A percentile compares a stretch with the other conserved stretches of the same genome.
These are phyloP conservation scores for Varecia variegata DNA, from an alignment of 2,797 vertebrate species.

Conservation along the genomic window DNA sequence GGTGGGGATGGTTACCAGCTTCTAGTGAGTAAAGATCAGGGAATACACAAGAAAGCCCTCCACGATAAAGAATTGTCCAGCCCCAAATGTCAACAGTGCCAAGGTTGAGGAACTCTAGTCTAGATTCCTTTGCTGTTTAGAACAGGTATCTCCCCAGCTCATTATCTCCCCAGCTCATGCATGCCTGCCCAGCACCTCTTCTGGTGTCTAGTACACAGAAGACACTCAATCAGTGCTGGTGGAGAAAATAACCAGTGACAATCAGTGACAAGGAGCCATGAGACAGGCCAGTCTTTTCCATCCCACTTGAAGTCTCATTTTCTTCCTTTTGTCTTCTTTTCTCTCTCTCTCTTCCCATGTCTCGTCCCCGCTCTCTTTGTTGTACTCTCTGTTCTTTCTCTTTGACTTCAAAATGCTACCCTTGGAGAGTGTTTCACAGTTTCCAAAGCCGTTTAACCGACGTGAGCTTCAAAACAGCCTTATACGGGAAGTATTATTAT, in stretches of 20 bases:
- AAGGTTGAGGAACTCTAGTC: neutral
- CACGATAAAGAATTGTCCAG: neutral
- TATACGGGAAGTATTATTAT: accelerated
- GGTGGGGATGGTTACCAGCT: neutral
- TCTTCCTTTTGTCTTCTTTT: neutral
- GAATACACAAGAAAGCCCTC: neutral
- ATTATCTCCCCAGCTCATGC: accelerated
- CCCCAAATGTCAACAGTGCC: neutral
- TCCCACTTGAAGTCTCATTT: neutral
- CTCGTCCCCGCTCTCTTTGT: neutral
- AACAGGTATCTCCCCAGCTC: too few species aligned
- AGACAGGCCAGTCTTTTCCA: neutral
- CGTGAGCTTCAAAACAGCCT: neutral
- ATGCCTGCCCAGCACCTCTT: neutral
- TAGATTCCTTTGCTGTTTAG: neutral
- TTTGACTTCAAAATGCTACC: neutral
- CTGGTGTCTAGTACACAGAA: neutral
- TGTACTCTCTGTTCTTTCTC: slow-evolving; percentile 3
- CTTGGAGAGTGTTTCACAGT: neutral
- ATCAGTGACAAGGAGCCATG: too few species aligned
- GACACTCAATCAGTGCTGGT: too few species aligned
- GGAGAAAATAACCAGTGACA: neutral
- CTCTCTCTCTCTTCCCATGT: too few species aligned
- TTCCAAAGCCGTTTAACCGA: neutral
- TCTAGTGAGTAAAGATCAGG: neutral